Conservation (phyloP, 2,797 vertebrate species). For the Aselliscus stoliczkanus region DNA sequence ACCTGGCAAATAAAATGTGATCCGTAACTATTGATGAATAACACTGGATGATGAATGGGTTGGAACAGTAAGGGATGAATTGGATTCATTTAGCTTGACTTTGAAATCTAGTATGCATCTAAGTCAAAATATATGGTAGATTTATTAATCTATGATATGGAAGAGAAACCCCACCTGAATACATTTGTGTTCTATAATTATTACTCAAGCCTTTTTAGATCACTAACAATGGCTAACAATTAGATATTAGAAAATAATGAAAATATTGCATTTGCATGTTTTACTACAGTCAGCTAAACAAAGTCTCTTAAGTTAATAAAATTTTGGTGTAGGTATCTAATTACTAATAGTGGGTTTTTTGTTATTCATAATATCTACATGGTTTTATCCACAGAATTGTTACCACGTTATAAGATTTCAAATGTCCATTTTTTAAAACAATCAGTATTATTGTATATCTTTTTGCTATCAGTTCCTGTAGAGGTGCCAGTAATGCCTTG, state of each 20-base stretch:
- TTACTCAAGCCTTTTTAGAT: background rate
- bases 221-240: background rate
- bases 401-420: background rate
- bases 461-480: background rate
- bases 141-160: background rate
- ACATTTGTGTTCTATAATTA: background rate
- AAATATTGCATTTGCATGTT: background rate
- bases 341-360: background rate
- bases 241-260: background rate
- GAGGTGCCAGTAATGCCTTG: background rate
- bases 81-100: background rate
- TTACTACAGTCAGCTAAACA: background rate
- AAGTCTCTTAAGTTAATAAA: background rate
- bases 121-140: background rate
- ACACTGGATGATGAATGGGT: background rate
- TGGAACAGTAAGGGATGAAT: background rate
- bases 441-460: background rate
- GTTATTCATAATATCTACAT: background rate
- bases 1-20: background rate
- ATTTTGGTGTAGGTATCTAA: background rate
- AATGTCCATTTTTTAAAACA: background rate
- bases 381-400: background rate
- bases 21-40: background rate
- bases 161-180: background rate
- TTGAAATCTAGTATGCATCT: background rate